Evolutionary conservation across 2,888 invertebrate genomes (phyloP).

Genomic region (Schizotus pectinicornis): DNA sequence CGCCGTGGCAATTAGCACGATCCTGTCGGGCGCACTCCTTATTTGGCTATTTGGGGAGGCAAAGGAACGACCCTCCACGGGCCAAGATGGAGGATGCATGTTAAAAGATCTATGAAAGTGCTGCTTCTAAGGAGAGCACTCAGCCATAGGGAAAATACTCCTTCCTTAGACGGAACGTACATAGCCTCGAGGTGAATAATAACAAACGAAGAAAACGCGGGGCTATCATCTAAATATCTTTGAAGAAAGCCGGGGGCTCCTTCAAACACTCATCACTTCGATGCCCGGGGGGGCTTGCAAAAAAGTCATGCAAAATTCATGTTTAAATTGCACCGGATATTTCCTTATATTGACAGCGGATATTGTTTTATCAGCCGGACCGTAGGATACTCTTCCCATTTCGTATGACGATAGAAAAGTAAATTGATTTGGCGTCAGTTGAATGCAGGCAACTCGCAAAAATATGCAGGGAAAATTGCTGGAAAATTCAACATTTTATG

Average conservation of each 20-base stretch:
- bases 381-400: no score
- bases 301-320: constrained; percentile 30
- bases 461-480: background rate
- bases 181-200: constrained; percentile 30
- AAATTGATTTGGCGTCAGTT: no score
- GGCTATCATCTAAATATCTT: constrained; percentile 32
- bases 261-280: constrained; percentile 33
- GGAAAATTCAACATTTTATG: background rate
- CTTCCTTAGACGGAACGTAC: constrained; percentile 27
- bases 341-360: constrained; percentile 20
- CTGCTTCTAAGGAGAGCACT: constrained; percentile 4
- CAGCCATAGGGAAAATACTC: constrained; percentile 16
- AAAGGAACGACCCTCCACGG: no score
- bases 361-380: background rate
- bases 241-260: constrained; percentile 27
- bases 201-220: constrained; percentile 30
- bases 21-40: no score
- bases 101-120: constrained; percentile 12
- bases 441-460: no score
- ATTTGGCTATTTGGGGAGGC: no score
- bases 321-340: constrained; percentile 19
- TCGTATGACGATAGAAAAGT: no score
- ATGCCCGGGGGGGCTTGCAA: constrained; percentile 17
- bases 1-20: no score
- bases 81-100: constrained; percentile 1